A percentile compares a stretch with the other conserved stretches of the same genome.
Evolutionary conservation across 2,113 vertebrate species (phyloP).

Genomic region (Anser cygnoides): DNA sequence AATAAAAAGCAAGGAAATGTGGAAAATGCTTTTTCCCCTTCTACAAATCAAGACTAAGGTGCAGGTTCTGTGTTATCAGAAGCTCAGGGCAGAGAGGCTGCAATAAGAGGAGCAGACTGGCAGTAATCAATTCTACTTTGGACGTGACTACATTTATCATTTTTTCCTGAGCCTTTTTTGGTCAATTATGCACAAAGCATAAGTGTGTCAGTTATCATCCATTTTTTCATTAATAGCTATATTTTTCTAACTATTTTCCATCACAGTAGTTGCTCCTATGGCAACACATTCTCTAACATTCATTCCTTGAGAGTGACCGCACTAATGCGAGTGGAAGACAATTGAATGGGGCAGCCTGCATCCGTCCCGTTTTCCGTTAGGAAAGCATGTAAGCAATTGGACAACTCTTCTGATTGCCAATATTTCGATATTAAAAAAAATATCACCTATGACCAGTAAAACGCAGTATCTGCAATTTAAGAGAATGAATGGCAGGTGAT

Average conservation of each 20-base stretch:
- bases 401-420: neutral
- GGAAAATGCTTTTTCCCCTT: neutral
- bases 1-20: neutral
- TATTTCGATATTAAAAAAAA: constrained; percentile 28
- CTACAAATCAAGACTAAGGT: neutral
- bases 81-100: neutral
- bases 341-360: neutral
- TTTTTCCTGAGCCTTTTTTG: neutral
- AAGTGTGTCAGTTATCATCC: neutral
- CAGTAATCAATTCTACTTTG: neutral
- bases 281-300: neutral
- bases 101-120: neutral
- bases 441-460: neutral
- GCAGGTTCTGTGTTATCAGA: neutral
- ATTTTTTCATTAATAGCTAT: constrained; percentile 25
- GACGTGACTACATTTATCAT: neutral
- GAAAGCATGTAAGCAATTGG: neutral
- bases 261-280: constrained; percentile 20
- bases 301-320: neutral
- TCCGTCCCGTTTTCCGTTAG: constrained; percentile 14
- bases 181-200: neutral
- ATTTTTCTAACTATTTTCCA: constrained; percentile 40
- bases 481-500: constrained; percentile 9
- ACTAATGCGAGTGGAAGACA: neutral
- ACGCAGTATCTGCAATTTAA: neutral